phyloP scores from a whole-genome alignment of 64 coral and sea anemone genomes.

The Stichodactyla mertensii region DNA sequence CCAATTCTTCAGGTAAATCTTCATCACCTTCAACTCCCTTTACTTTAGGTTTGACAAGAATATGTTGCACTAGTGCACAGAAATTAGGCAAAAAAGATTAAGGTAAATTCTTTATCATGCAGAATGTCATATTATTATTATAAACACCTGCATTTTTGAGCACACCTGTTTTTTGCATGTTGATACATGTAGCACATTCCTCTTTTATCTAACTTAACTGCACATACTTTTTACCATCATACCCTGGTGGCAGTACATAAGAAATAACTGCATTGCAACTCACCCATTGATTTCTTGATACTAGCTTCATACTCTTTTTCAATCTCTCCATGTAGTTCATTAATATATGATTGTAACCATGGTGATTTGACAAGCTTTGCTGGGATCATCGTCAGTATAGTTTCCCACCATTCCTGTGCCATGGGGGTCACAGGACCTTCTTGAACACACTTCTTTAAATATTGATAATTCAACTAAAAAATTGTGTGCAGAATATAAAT shows the following conservation, averaged over 20 bases:
- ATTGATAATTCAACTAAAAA: conserved; percentile 88
- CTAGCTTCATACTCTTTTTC: conserved; percentile 91
- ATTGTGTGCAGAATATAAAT: too few relatives aligned
- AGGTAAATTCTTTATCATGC: too few relatives aligned
- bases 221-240: too few relatives aligned
- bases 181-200: too few relatives aligned
- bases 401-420: conserved; percentile 90
- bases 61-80: conserved; percentile 78
- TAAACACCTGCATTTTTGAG: too few relatives aligned
- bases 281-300: conserved; percentile 98
- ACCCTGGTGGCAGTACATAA: not conserved
- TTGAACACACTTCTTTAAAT: conserved; percentile 96
- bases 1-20: conserved; percentile 89
- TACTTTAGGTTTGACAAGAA: conserved; percentile 92
- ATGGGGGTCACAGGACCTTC: conserved; percentile 94
- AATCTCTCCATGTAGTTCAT: conserved; percentile 78
- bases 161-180: too few relatives aligned
- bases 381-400: conserved; percentile 94
- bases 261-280: not conserved
- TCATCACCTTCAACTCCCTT: conserved; percentile 97
- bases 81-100: not conserved
- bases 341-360: conserved; percentile 83
- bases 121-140: too few relatives aligned
- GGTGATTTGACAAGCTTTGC: conserved; percentile 63
- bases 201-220: too few relatives aligned